A percentile compares a stretch with the other conserved stretches of the same genome.
Evolutionary conservation across 1,140 invertebrate genomes (phyloP).

Genomic region (Pseudomyrmex sp.): DNA sequence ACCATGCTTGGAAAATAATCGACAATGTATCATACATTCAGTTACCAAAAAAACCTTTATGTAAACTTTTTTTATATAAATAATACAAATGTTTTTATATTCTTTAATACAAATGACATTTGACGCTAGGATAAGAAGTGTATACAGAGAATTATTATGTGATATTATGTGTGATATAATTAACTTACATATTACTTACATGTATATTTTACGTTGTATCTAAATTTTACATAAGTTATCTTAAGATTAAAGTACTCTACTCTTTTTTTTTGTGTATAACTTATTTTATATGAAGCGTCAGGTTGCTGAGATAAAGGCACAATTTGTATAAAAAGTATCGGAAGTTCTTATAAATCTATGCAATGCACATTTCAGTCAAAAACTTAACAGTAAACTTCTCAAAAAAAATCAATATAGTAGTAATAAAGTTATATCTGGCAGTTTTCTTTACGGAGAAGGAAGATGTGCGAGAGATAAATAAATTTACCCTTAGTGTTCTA

Average conservation of each 20-base stretch:
- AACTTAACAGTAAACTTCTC: neutral
- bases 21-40: neutral
- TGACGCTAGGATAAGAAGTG: slow-evolving; percentile 30
- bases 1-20: neutral
- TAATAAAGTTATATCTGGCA: slow-evolving; percentile 12
- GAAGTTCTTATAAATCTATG: neutral
- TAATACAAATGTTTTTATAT: slow-evolving; percentile 16
- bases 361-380: neutral
- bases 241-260: slow-evolving; percentile 30
- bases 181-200: slow-evolving; percentile 41
- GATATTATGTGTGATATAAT: slow-evolving; percentile 62
- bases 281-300: neutral
- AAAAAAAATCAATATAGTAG: neutral
- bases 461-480: neutral
- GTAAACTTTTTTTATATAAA: slow-evolving; percentile 17
- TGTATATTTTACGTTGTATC: slow-evolving; percentile 30
- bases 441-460: neutral
- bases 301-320: slow-evolving; percentile 16
- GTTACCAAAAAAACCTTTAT: neutral
- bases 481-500: neutral
- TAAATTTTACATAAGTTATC: slow-evolving; percentile 34
- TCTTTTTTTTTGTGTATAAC: neutral
- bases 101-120: slow-evolving; percentile 27
- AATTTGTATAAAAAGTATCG: neutral
- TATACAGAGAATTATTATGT: slow-evolving; percentile 51